Conservation (phyloP, 2,888 invertebrate genomes). For the Spialia ferax region DNA sequence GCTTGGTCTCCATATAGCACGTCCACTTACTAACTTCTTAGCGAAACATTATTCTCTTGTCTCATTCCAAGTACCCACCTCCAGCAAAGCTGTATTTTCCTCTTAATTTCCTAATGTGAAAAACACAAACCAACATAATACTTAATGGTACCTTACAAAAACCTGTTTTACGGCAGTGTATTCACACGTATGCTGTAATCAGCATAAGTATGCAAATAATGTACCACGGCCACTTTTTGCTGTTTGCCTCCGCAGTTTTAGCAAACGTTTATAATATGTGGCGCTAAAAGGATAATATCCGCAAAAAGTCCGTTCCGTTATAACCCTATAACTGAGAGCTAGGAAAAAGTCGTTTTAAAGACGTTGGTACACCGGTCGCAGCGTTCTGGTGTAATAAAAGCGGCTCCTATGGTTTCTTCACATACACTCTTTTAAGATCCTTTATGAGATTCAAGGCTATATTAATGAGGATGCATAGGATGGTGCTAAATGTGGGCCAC, state of each 20-base stretch:
- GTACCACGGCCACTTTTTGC: constrained; percentile 38
- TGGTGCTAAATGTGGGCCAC: too few relatives aligned
- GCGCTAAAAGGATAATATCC: constrained; percentile 78
- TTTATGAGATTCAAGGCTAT: too few relatives aligned
- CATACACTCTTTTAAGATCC: too few relatives aligned
- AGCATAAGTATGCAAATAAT: constrained; percentile 40
- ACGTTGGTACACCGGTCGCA: constrained; percentile 9
- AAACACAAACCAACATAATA: constrained; percentile 8
- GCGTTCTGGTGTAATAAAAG: too few relatives aligned
- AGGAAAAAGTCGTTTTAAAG: constrained; percentile 63
- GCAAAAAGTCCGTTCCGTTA: constrained; percentile 73
- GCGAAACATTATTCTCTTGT: background rate
- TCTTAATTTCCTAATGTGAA: constrained; percentile 22
- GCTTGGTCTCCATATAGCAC: too few relatives aligned
- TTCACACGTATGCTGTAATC: constrained; percentile 31
- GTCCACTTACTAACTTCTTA: background rate
- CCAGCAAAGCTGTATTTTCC: constrained; percentile 3
- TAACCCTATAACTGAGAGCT: constrained; percentile 66
- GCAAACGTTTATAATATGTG: constrained; percentile 72
- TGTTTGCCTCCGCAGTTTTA: constrained; percentile 55
- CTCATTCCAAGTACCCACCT: background rate
- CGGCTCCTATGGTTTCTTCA: too few relatives aligned
- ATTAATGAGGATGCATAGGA: too few relatives aligned
- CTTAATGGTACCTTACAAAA: constrained; percentile 23
- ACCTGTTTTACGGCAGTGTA: constrained; percentile 25